Percentiles rank a stretch among this genome's conserved stretches.
Conservation (phyloP, 2,888 invertebrate species). For the Melanargia galathea region DNA sequence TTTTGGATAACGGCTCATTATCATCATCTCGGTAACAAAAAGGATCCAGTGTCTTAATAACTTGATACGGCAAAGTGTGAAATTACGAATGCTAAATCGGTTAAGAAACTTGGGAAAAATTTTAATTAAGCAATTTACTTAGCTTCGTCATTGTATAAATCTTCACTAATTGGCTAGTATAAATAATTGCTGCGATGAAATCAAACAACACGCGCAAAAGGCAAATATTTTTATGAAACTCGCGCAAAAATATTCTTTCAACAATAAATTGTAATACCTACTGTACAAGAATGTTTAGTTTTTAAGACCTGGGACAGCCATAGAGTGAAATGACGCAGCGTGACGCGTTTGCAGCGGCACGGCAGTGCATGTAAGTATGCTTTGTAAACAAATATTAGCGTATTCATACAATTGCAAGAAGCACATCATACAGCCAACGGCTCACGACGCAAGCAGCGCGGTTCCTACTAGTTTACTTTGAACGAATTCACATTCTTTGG, state of each 20-base stretch:
- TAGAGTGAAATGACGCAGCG: too few species aligned
- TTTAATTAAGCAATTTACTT: conserved; percentile 2
- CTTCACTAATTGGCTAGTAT: conserved; percentile 2
- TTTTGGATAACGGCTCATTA: conserved; percentile 20
- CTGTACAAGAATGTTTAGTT: background rate
- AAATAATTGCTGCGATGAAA: conserved; percentile 1
- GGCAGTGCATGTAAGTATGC: too few species aligned
- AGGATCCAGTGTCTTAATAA: background rate
- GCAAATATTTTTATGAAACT: background rate
- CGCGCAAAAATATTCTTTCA: background rate
- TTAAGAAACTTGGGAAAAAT: background rate
- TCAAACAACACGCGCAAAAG: background rate
- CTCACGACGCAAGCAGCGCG: too few species aligned
- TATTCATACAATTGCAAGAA: too few species aligned
- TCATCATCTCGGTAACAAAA: background rate
- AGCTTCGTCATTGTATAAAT: background rate
- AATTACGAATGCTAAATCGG: background rate
- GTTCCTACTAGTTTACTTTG: too few species aligned
- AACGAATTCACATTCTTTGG: too few species aligned
- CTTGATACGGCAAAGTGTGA: background rate
- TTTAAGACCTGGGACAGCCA: background rate
- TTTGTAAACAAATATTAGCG: too few species aligned
- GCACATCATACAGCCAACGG: too few species aligned
- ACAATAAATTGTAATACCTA: background rate
- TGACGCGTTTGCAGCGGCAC: too few species aligned